Evolutionary conservation across 2,888 invertebrate genomes (phyloP), one percentile per base, ranked within the genome.

Genomic region (Minunthozetes semirufus): DNA sequence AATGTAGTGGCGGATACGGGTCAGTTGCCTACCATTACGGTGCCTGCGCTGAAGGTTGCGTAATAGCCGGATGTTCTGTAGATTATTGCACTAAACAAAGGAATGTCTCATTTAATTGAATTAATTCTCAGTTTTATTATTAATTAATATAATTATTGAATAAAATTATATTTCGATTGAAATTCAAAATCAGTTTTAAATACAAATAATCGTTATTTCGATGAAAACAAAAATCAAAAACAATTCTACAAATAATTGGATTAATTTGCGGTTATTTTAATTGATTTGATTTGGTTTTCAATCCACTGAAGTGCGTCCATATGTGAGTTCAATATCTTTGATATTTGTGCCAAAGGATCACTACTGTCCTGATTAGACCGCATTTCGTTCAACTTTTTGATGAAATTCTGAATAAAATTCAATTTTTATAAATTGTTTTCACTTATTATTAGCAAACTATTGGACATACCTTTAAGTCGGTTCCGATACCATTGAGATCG

Each of bases 271-370:
- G 38, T 74, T n/a, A 75, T 46, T 72, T 75, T 75, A 22, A 94
- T 88, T 77, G 89, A 87, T 0, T 89, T 87, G 5, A 93, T 90
- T 74, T 91, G 91, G 78, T 90, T 88, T 82, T 96, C 95, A 59
- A 97, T 88, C 94, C 94, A 96, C 80, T 95, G 93, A 81, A 97
- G 86, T 0, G 94, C 94, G 68, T 93, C 94, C 90, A 95, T 95
- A 82, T 97, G 97, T 0, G 95, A 94, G 84, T 95, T 96, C 4
- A 97, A 85, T 78, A 97, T 95, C 79, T 92, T 91, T 0, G 93
- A 91, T 79, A 97, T 92, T 85, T 95, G 94, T 11, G 91, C 90
- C 70, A 95, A 90, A 90, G 91, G 85, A 56, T 76, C 75, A 59
- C 33, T 59, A 8, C 48, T 27, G 61, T 77, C 74, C 72, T 76